phyloP scores from a whole-genome alignment of 2,113 vertebrate species.

The Lipotes vexillifer region DNA sequence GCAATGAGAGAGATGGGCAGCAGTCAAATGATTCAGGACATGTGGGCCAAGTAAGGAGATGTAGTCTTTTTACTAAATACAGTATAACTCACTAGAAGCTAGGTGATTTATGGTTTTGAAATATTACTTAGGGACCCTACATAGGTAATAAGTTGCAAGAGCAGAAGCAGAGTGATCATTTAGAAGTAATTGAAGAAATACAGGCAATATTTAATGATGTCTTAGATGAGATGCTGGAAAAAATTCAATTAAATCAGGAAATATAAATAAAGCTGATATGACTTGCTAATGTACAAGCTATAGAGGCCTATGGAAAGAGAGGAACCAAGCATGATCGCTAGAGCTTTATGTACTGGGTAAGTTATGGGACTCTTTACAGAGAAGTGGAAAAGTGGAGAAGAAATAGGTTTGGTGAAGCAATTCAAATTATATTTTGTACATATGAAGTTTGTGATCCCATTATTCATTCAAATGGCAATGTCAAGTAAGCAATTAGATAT shows the following conservation, averaged over 20 bases:
- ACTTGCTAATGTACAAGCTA: background rate
- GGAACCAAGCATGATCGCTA: accelerated
- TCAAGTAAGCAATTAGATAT: background rate
- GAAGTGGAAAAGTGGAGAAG: background rate
- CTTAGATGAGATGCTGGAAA: background rate
- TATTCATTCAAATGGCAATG: background rate
- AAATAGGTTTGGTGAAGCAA: background rate
- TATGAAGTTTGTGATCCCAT: background rate
- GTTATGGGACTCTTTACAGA: accelerated
- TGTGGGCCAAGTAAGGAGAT: accelerated
- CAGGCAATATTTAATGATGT: background rate
- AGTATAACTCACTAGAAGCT: accelerated
- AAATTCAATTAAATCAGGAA: background rate
- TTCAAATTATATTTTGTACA: background rate
- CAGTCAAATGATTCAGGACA: accelerated
- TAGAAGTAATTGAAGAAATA: background rate
- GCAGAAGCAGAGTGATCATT: background rate
- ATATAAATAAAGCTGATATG: background rate
- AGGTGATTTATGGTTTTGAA: background rate
- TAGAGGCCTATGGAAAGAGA: background rate
- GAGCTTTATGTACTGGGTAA: accelerated
- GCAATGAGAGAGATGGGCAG: accelerated
- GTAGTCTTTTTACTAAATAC: background rate
- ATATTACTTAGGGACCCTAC: background rate
- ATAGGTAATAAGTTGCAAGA: background rate